Base-by-base conservation (phyloP, 2,113 vertebrate genomes). In the Sinocyclocheilus maitianheensis region DNA sequence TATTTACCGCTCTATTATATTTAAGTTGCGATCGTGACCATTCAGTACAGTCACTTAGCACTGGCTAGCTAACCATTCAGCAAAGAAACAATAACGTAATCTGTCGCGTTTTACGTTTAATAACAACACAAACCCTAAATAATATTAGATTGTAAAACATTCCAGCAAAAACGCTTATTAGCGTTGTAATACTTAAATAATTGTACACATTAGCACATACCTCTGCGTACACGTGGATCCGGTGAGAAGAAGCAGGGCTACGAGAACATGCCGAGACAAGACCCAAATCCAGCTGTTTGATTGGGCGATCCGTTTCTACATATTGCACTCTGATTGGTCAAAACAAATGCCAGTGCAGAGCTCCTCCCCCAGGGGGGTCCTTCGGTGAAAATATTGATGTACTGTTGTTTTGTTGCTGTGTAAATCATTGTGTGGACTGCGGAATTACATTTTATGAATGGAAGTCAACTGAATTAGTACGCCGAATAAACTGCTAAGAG, bases 171-270 rank as follows among this genome's bases (percentile, higher is more conserved):
- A 3, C 2, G 1, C 10, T 76, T 14, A 26, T 22, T 10, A 30
- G 0, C 9, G 12, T 51, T 4, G 5, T 51, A 67, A 53, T 26
- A 53, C 5, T 13, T 55, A 22, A 0, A n/a, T 34, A 71, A 13
- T 53, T 34, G 8, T 0, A 53, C 0, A 55, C 4, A 71, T 20
- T 22, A 69, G 4, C 24, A 37, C 69, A 40, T 6, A 84, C 82
- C 82, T 75, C 22, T 3, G 30, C 30, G 8, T 24, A 75, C 82
- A 84, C 82, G 82, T 84, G 82, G 69, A 37, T 37, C 12, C 51
- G 69, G 12, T 18, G 30, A 20, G 6, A 46, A 58, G 22, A 46
- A 58, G 22, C 81, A 43, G 0, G 10, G 30, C 14, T 20, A 12
- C 3, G 26, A n/a, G 51, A 84, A 60, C 81, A 84, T 74, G 82